These are phyloP conservation scores for Zaprionus kolodkinae DNA, from an alignment of 1,140 invertebrate species.

Conservation along the genomic window DNA sequence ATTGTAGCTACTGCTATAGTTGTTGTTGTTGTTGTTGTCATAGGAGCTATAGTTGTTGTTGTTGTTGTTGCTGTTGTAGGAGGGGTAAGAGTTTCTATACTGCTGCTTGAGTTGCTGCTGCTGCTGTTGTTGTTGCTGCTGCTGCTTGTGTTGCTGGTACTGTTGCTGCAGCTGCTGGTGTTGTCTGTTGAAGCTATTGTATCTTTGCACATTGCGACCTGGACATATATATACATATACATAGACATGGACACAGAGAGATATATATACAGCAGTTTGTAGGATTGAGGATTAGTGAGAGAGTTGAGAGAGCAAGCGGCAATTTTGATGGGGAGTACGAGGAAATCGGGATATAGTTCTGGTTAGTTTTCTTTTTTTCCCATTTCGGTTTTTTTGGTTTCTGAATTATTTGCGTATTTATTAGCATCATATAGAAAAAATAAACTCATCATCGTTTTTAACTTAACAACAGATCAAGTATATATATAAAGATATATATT, in stretches of 20 bases:
- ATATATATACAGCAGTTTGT: conserved; percentile 27
- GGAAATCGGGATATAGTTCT: neutral
- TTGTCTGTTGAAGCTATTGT: conserved; percentile 49
- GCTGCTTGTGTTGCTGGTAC: conserved; percentile 37
- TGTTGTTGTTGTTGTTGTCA: conserved; percentile 57
- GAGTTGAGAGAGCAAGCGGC: too few species aligned
- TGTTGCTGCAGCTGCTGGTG: conserved; percentile 52
- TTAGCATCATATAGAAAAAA: conserved; percentile 34
- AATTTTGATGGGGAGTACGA: neutral
- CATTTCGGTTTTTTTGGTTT: neutral
- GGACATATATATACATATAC: conserved; percentile 31
- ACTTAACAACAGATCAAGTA: conserved; percentile 39
- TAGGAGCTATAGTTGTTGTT: conserved; percentile 69
- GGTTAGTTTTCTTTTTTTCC: neutral
- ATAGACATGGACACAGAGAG: conserved; percentile 17
- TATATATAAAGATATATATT: conserved; percentile 15
- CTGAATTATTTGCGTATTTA: conserved; percentile 35
- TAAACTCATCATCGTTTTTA: conserved; percentile 23
- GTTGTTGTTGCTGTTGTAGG: conserved; percentile 45
- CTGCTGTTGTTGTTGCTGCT: conserved; percentile 48
- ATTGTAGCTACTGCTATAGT: conserved; percentile 65
- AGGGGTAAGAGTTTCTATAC: conserved; percentile 76
- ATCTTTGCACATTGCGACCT: conserved; percentile 75
- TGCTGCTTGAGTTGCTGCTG: conserved; percentile 60
- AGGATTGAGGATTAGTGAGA: conserved; percentile 21